phyloP scores from a whole-genome alignment of 2,888 invertebrate genomes.

The Drosophila austrosaltans region DNA sequence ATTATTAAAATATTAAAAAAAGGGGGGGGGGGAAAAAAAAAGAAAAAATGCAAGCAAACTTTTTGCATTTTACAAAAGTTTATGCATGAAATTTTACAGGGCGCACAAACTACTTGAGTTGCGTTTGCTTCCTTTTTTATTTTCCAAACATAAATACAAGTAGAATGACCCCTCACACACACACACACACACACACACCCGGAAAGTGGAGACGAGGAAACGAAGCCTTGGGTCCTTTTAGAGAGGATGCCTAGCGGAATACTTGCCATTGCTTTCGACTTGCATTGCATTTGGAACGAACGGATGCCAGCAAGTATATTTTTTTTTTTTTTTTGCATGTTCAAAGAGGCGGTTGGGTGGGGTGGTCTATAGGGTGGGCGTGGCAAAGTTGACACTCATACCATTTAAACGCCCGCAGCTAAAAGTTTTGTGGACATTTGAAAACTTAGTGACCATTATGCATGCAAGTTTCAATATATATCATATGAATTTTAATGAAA shows the following conservation, averaged over 20 bases:
- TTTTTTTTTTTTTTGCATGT: slow-evolving; percentile 55
- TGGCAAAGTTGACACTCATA: slow-evolving; percentile 56
- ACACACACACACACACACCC: slow-evolving; percentile 6
- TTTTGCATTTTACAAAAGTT: slow-evolving; percentile 75
- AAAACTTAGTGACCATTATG: slow-evolving; percentile 75
- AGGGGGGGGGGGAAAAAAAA: neutral
- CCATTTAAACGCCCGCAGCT: slow-evolving; percentile 21
- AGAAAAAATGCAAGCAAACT: slow-evolving; percentile 14
- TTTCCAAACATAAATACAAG: slow-evolving; percentile 35
- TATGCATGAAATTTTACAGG: slow-evolving; percentile 78
- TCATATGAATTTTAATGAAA: slow-evolving; percentile 75
- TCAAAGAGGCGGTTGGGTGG: slow-evolving; percentile 32
- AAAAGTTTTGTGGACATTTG: slow-evolving; percentile 58
- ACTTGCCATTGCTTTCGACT: slow-evolving; percentile 32
- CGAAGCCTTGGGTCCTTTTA: slow-evolving; percentile 5
- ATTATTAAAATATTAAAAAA: slow-evolving; percentile 62
- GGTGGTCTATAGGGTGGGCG: slow-evolving; percentile 28
- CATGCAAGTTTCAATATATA: slow-evolving; percentile 77
- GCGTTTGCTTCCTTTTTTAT: slow-evolving; percentile 16
- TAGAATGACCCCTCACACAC: slow-evolving; percentile 1
- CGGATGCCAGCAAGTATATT: slow-evolving; percentile 46
- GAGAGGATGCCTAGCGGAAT: slow-evolving; percentile 13
- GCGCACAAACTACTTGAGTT: slow-evolving; percentile 69
- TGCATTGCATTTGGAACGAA: slow-evolving; percentile 44
- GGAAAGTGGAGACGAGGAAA: neutral